These are phyloP conservation scores for Pedetes capensis DNA, from an alignment of 2,113 vertebrate species.

Conservation along the genomic window DNA sequence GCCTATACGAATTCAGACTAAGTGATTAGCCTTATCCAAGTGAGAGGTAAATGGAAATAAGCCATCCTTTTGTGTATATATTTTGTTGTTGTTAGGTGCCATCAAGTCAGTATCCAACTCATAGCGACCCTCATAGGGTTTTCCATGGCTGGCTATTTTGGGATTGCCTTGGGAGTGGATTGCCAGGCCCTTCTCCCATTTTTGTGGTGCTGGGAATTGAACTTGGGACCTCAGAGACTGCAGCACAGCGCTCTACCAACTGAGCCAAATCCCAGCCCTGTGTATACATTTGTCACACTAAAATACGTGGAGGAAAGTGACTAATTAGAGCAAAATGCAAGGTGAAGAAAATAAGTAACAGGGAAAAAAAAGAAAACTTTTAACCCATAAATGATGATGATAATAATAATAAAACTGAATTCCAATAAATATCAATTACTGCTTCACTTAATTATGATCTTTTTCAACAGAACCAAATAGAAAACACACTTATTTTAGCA, in stretches of 20 bases:
- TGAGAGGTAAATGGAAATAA: background rate
- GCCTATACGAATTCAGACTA: background rate
- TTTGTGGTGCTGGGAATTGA: too few species aligned
- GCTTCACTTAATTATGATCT: background rate
- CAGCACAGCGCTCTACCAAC: too few species aligned
- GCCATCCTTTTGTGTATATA: background rate
- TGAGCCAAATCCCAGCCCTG: too few species aligned
- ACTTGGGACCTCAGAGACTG: too few species aligned
- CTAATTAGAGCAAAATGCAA: conserved; percentile 10
- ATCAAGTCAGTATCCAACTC: too few species aligned
- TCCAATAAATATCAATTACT: background rate
- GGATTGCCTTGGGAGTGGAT: too few species aligned
- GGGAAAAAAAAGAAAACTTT: background rate
- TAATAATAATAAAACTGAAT: too few species aligned
- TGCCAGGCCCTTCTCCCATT: too few species aligned
- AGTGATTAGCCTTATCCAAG: background rate
- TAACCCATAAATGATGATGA: background rate
- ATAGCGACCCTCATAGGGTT: too few species aligned
- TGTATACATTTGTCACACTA: too few species aligned
- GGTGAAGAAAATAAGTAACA: background rate
- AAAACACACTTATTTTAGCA: conserved; percentile 1
- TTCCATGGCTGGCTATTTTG: too few species aligned
- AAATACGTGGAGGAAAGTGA: background rate
- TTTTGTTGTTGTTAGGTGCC: too few species aligned
- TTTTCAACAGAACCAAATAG: background rate